These are phyloP conservation scores for Elymnias hypermnestra DNA, from an alignment of 1,140 invertebrate genomes.

Conservation along the genomic window DNA sequence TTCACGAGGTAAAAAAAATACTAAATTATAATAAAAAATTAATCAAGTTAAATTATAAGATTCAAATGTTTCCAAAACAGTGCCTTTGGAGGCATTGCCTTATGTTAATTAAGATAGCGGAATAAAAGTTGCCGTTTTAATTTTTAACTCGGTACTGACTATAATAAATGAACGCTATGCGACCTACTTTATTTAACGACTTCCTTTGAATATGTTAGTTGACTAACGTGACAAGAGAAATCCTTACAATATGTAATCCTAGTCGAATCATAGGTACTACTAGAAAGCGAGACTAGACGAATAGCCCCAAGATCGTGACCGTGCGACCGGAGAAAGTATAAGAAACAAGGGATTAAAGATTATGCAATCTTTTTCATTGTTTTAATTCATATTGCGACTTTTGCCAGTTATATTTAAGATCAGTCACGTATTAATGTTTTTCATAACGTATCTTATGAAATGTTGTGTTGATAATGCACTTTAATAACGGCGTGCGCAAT, in stretches of 20 bases:
- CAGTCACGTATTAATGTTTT: too few relatives aligned
- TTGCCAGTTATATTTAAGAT: not conserved
- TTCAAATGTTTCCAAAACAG: not conserved
- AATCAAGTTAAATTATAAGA: too few relatives aligned
- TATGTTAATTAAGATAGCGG: not conserved
- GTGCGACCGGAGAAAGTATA: constrained; percentile 51
- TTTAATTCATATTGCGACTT: not conserved
- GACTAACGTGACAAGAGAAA: too few relatives aligned
- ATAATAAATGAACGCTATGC: not conserved
- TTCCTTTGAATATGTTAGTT: too few relatives aligned
- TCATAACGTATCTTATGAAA: too few relatives aligned
- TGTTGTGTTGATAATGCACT: too few relatives aligned
- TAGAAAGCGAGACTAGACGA: constrained; percentile 46
- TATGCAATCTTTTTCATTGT: constrained; percentile 18
- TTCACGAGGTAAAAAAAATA: too few relatives aligned
- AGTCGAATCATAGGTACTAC: too few relatives aligned
- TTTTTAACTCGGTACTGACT: not conserved
- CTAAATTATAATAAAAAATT: too few relatives aligned
- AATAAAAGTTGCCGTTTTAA: not conserved
- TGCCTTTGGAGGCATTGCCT: not conserved
- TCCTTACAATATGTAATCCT: too few relatives aligned
- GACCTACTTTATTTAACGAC: not conserved
- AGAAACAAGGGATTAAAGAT: constrained; percentile 18
- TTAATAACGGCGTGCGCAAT: too few relatives aligned
- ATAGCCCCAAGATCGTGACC: constrained; percentile 39